Evolutionary conservation across 2,888 invertebrate genomes (phyloP).

Genomic region (Raillietiella orientalis): DNA sequence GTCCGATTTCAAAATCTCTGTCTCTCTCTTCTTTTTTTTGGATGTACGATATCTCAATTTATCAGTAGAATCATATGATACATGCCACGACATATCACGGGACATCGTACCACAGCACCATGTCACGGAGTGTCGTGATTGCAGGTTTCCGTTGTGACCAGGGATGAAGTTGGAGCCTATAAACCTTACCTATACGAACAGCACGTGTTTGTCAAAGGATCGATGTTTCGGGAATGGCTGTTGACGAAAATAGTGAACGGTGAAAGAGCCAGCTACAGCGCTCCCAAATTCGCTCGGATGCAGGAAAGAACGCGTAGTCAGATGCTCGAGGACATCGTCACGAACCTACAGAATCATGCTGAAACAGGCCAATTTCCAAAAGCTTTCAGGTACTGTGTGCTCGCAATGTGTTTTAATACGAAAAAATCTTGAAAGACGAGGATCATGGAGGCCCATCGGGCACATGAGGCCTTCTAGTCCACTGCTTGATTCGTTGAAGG

Average conservation of each 20-base stretch:
- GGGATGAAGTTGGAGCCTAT: constrained; percentile 80
- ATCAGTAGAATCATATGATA: no score
- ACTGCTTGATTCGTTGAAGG: constrained; percentile 59
- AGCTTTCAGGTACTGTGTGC: constrained; percentile 33
- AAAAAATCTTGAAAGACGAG: constrained; percentile 16
- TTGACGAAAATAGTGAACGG: constrained; percentile 77
- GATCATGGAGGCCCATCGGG: constrained; percentile 75
- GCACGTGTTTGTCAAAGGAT: constrained; percentile 69
- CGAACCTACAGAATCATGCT: constrained; percentile 69
- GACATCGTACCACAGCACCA: no score
- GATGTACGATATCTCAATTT: no score
- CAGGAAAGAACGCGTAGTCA: constrained; percentile 70
- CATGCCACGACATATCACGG: no score
- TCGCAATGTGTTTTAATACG: not conserved
- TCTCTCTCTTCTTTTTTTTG: no score
- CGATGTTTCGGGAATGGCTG: constrained; percentile 81
- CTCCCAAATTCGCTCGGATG: constrained; percentile 80
- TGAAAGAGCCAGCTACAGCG: constrained; percentile 69
- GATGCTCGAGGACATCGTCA: constrained; percentile 77
- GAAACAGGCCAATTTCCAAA: constrained; percentile 86
- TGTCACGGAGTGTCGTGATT: no score
- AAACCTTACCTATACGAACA: constrained; percentile 87
- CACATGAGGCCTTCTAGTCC: constrained; percentile 83
- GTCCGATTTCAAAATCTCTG: no score
- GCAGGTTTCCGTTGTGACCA: constrained; percentile 51